phyloP scores from a whole-genome alignment of 2,888 invertebrate species.

The Leptarthrus brevirostris region DNA sequence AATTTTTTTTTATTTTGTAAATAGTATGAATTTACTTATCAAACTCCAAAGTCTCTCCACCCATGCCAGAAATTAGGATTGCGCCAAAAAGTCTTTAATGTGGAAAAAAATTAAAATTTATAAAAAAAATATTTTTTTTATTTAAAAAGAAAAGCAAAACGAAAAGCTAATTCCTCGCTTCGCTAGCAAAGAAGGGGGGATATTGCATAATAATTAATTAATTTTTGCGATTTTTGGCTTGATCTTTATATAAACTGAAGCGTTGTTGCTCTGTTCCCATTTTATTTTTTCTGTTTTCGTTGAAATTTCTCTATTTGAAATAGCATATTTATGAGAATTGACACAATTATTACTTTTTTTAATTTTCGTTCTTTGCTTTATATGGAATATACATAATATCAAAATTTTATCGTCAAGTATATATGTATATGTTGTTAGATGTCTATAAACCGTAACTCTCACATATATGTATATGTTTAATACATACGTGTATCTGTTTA shows the following conservation, averaged over 20 bases:
- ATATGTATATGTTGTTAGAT: constrained; percentile 36
- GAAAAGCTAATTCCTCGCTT: constrained; percentile 21
- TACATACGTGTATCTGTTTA: constrained; percentile 4
- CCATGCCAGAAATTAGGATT: no score
- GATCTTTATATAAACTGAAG: constrained; percentile 34
- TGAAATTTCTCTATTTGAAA: background rate
- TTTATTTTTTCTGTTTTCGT: background rate
- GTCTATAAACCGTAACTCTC: constrained; percentile 11
- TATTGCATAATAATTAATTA: background rate
- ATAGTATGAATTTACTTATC: no score
- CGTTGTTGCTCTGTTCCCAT: constrained; percentile 27
- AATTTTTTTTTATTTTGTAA: no score
- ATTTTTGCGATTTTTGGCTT: constrained; percentile 34
- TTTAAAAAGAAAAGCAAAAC: background rate
- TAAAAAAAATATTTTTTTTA: no score
- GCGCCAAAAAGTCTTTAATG: background rate
- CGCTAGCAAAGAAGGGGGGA: background rate
- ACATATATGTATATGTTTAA: constrained; percentile 23
- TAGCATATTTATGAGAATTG: background rate
- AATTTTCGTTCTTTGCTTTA: constrained; percentile 16
- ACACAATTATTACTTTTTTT: background rate
- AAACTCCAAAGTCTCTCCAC: no score
- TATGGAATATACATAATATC: constrained; percentile 20
- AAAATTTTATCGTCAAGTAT: constrained; percentile 35
- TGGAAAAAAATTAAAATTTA: background rate